These are phyloP conservation scores for Protaetia brevitarsis DNA, from an alignment of 1,140 invertebrate species.

Conservation along the genomic window DNA sequence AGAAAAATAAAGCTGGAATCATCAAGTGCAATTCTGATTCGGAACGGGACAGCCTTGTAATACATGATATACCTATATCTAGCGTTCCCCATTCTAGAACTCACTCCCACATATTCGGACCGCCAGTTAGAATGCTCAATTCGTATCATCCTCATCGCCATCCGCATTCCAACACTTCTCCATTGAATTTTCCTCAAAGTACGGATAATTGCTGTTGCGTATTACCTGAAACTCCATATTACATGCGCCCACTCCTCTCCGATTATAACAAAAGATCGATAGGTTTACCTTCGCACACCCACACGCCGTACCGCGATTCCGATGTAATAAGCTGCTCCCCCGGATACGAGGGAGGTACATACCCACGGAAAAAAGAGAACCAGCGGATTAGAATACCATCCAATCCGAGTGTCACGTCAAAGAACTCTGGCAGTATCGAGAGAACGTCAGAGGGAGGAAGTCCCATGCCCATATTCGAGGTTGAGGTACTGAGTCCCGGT, in stretches of 20 bases:
- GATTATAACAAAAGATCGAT: conserved; percentile 52
- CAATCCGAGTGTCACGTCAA: conserved; percentile 88
- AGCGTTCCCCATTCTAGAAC: conserved; percentile 59
- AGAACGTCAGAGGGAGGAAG: conserved; percentile 83
- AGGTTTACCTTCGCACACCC: conserved; percentile 48
- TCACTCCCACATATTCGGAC: conserved; percentile 63
- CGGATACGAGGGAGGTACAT: conserved; percentile 75
- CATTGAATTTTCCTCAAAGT: conserved; percentile 56
- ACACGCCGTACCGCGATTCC: conserved; percentile 44
- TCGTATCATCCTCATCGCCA: conserved; percentile 53
- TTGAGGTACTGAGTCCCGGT: conserved; percentile 69
- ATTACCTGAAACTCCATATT: conserved; percentile 57
- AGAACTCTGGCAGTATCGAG: conserved; percentile 87
- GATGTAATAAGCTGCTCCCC: conserved; percentile 44
- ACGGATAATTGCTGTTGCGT: conserved; percentile 11
- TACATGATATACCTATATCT: conserved; percentile 52
- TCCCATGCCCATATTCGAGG: conserved; percentile 85
- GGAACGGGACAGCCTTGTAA: conserved; percentile 48
- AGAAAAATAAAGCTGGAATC: conserved; percentile 43
- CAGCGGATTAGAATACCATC: conserved; percentile 88
- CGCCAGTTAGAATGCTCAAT: conserved; percentile 52
- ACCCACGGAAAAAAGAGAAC: conserved; percentile 75
- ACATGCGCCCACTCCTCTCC: conserved; percentile 57
- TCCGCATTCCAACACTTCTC: conserved; percentile 55
- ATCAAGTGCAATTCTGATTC: conserved; percentile 45